Evolutionary conservation across 2,888 invertebrate species (phyloP), one percentile per base, ranked within the genome.

Genomic region (Plemyria rubiginata): DNA sequence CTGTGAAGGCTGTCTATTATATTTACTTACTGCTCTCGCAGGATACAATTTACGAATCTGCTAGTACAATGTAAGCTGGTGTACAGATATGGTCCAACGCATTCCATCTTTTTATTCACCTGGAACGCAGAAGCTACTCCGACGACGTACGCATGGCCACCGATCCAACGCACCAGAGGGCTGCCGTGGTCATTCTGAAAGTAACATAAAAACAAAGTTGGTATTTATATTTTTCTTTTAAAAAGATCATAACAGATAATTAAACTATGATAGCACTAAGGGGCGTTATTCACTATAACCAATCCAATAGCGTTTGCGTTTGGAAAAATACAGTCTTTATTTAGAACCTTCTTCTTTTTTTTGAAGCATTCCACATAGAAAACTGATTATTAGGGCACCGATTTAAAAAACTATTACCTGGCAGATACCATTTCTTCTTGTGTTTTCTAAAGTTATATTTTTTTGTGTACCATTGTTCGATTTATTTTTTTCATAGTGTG

Each of bases 361-460:
- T n/a, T n/a, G n/a, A n/a, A n/a, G n/a, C n/a, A n/a, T n/a, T n/a
- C n/a, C n/a, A n/a, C n/a, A n/a, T n/a, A n/a, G n/a, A n/a, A n/a
- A n/a, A n/a, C n/a, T n/a, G n/a, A n/a, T n/a, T n/a, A n/a, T n/a
- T n/a, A n/a, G n/a, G n/a, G n/a, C n/a, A n/a, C n/a, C n/a, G n/a
- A n/a, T n/a, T n/a, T n/a, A n/a, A n/a, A n/a, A n/a, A n/a, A n/a
- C n/a, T n/a, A 8, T 9, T 36, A 49, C 48, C 48, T 49, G 48
- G 13, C 48, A 49, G 2, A 49, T 49, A 28, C 48, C 48, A 5
- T 49, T 49, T 49, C 48, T 49, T 49, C 48, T 49, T 29, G 48
- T 49, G 29, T 49, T 13, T 29, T 13, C 0, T 2, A n/a, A 48
- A 48, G 2, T 15, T 13, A 16, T 28, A 28, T n/a, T n/a, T n/a